These are phyloP conservation scores for Anguilla pacifica DNA, from an alignment of 2,797 vertebrate genomes.

Conservation along the genomic window DNA sequence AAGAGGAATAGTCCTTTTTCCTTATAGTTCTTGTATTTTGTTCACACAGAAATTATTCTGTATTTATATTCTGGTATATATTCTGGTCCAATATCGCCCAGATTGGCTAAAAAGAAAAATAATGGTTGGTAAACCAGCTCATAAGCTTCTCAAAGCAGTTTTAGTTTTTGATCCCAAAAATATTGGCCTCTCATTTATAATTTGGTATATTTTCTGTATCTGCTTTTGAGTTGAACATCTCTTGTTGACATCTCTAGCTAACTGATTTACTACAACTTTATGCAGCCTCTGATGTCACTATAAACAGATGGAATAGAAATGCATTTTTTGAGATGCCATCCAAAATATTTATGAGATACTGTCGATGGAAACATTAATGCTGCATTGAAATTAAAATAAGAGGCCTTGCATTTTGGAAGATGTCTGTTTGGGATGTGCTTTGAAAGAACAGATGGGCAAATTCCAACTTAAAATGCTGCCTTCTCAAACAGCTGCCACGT, in stretches of 20 bases:
- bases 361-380: neutral
- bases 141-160: too few relatives aligned
- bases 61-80: neutral
- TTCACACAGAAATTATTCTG: neutral
- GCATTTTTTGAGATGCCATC: neutral
- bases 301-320: neutral
- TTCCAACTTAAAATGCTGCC: neutral
- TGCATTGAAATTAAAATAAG: neutral
- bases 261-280: neutral
- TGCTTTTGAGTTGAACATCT: neutral
- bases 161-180: too few relatives aligned
- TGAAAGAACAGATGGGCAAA: neutral
- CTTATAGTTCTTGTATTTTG: neutral
- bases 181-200: too few relatives aligned
- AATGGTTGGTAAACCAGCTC: too few relatives aligned
- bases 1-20: neutral
- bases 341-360: neutral
- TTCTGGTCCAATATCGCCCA: too few relatives aligned
- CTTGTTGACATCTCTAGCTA: neutral
- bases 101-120: too few relatives aligned
- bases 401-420: constrained; percentile 4
- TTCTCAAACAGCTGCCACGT: neutral
- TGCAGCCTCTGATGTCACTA: neutral
- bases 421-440: constrained; percentile 6
- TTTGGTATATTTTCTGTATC: too few relatives aligned